phyloP scores from a whole-genome alignment of 1,140 invertebrate genomes.

The Leguminivora glycinivorella region DNA sequence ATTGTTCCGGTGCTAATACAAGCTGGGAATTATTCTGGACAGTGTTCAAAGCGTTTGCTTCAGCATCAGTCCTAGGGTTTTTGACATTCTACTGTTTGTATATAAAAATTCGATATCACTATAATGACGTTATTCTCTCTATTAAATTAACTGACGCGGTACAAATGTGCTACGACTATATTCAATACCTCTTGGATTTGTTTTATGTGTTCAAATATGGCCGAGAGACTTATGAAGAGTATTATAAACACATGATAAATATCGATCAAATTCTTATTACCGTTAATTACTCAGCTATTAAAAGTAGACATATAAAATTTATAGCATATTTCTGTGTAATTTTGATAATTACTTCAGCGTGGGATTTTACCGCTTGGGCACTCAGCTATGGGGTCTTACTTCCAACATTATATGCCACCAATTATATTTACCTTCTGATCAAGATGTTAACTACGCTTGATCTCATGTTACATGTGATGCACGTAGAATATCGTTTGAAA shows the following conservation, averaged over 20 bases:
- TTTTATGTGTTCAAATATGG: slow-evolving; percentile 54
- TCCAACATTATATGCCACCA: slow-evolving; percentile 38
- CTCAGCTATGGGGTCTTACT: slow-evolving; percentile 39
- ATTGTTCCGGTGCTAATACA: background rate
- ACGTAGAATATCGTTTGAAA: slow-evolving; percentile 45
- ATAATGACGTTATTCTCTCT: slow-evolving; percentile 38
- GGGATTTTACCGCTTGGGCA: slow-evolving; percentile 48
- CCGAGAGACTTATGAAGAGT: slow-evolving; percentile 38
- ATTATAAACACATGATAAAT: slow-evolving; percentile 44
- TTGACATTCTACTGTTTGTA: slow-evolving; percentile 41
- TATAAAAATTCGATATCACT: slow-evolving; percentile 44
- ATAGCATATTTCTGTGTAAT: slow-evolving; percentile 39
- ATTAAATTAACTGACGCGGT: slow-evolving; percentile 52
- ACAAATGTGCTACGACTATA: slow-evolving; percentile 55
- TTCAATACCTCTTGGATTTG: slow-evolving; percentile 57
- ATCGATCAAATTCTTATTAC: slow-evolving; percentile 44
- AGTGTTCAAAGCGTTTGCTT: background rate
- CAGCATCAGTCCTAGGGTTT: slow-evolving; percentile 31
- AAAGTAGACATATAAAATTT: slow-evolving; percentile 38
- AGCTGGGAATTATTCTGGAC: background rate
- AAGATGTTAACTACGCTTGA: slow-evolving; percentile 56
- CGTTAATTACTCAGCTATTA: slow-evolving; percentile 36
- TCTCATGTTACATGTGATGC: slow-evolving; percentile 47
- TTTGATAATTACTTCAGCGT: slow-evolving; percentile 40
- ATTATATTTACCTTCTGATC: slow-evolving; percentile 50